Base-by-base conservation (phyloP, 1,140 invertebrate genomes). In the Caenorhabditis briggsae region DNA sequence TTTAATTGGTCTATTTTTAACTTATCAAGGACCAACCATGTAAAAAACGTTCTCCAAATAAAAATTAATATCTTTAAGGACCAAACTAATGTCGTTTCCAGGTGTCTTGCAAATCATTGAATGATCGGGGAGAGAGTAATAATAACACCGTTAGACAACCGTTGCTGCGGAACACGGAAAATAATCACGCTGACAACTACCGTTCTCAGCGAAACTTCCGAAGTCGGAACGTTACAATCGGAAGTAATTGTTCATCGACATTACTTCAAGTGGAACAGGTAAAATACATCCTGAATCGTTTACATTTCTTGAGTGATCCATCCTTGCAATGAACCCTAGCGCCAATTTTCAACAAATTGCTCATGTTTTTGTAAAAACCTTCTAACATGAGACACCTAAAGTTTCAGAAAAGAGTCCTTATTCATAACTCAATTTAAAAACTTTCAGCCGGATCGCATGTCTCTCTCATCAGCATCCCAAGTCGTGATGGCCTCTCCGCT, bases 101-200 rank as follows among this genome's bases (percentile, higher is more conserved):
- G 85, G 64, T 86, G 0, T 86, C 85, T 9, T 86, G 85, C n/a
- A 82, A 83, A 64, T 86, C 85, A 14, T 23, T 86, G 1, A 86
- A 86, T 41, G 64, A 74, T 64, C 70, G 82, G 8, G 56, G 74
- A 6, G 41, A 70, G 20, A 41, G 61, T 33, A 61, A 56, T 65
- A 50, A 85, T 11, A 78, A 43, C 23, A 78, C 33, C 5, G 41
- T 58, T n/a, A 23, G 50, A 14, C 59, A 84, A 20, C 50, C 83
- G 23, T 53, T 82, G 78, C 25, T 56, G 5, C 58, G 65, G 0
- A 53, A 43, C 53, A 84, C 43, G 33, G 84, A 50, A 16, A 25
- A 23, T n/a, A 50, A 18, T 23, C 70, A 78, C 9, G 48, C 70
- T 5, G 70, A 78, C 1, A 20, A 12, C 11, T 53, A 43, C 43